Percentiles rank a stretch among this genome's conserved stretches.
These are phyloP conservation scores for Saimiri boliviensis DNA, from an alignment of 2,113 vertebrate species.

Conservation along the genomic window DNA sequence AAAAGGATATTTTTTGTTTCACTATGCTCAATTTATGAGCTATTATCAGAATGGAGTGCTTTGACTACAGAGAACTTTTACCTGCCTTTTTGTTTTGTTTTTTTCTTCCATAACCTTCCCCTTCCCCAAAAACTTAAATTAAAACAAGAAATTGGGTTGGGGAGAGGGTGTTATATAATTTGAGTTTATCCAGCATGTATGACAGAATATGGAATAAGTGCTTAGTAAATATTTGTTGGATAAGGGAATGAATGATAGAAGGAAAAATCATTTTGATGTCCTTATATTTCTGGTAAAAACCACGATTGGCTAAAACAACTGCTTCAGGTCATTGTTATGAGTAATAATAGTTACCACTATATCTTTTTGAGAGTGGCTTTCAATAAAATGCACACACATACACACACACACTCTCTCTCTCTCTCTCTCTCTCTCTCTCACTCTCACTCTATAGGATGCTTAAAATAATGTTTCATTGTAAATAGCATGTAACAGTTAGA, in stretches of 20 bases:
- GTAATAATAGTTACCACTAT: not conserved
- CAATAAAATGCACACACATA: not conserved
- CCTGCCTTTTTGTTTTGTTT: not conserved
- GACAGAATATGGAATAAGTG: not conserved
- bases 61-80: not conserved
- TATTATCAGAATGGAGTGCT: not conserved
- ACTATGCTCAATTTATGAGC: not conserved
- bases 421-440: not conserved
- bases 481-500: not conserved
- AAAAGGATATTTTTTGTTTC: not conserved
- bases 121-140: not conserved
- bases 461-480: constrained; percentile 7
- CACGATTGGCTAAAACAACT: not conserved
- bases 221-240: not conserved
- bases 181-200: not conserved
- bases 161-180: not conserved
- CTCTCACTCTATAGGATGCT: not conserved
- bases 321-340: not conserved
- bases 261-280: not conserved
- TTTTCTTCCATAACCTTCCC: not conserved
- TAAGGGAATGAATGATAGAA: not conserved
- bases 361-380: constrained; percentile 7
- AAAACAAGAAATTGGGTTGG: not conserved
- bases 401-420: not conserved
- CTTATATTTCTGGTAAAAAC: not conserved